Evolutionary conservation across 2,113 vertebrate species (phyloP), one percentile per base, ranked within the genome.

Genomic region (Notarius lentiginosus): DNA sequence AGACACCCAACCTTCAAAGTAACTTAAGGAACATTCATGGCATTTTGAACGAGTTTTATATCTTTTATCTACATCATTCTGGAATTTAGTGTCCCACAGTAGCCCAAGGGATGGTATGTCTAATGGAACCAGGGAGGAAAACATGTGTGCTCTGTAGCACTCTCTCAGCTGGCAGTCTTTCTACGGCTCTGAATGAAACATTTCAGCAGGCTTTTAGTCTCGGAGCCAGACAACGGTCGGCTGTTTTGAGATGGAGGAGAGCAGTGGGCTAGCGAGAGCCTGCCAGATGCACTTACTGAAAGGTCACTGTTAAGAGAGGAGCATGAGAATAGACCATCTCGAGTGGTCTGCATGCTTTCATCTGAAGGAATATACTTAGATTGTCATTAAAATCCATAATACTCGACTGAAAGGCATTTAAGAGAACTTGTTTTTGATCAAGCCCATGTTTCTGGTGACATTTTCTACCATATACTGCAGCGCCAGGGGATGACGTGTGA

Each of bases 191-290:
- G 75, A 89, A 87, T 85, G 73, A 90, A 90, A 86, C 86, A 89
- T 89, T 91, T 88, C 88, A 87, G 61, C 80, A 88, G 85, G 79
- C 53, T 89, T 89, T 87, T 83, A 79, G 77, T 85, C 84, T 87
- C 65, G n/a, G 10, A 60, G 85, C 87, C 34, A 89, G 88, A 90
- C 87, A 89, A 87, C 75, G 82, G 41, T 83, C 77, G 80, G 79
- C 89, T 90, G 84, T 90, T 88, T 79, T 53, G 24, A 81, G 66
- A 84, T 79, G 63, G 4, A 80, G 79, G 79, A 83, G 66, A 79
- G 56, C 5, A 77, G 51, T 20, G 61, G n/a, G 66, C 60, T 73
- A 85, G 49, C 49, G 41, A 68, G n/a, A 56, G n/a, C 17, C 56
- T 65, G 89, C 87, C 84, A 90, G 81, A 89, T 70, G 85, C 76